Conservation (phyloP, 2,113 vertebrate genomes). For the Oxygymnocypris stewartii region DNA sequence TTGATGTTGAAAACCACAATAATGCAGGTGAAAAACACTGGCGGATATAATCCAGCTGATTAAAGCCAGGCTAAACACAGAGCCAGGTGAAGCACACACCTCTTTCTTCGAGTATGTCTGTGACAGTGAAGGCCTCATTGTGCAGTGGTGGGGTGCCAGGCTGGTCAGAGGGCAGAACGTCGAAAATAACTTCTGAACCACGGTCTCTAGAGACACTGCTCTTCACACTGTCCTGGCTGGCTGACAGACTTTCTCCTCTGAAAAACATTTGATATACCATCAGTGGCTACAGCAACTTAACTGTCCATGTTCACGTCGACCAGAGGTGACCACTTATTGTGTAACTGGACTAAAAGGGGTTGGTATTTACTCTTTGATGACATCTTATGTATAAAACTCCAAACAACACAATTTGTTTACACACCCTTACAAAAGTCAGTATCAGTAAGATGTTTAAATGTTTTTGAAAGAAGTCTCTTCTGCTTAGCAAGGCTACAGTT, state of each 20-base stretch:
- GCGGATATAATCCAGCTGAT: neutral
- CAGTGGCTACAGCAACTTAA: neutral
- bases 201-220: slow-evolving; percentile 86
- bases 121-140: slow-evolving; percentile 86
- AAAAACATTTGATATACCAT: slow-evolving; percentile 40
- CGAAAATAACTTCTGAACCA: slow-evolving; percentile 83
- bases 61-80: neutral
- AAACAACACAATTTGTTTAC: neutral
- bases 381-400: neutral
- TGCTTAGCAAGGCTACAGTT: too few relatives aligned
- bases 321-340: neutral
- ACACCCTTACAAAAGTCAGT: neutral
- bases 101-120: slow-evolving; percentile 71
- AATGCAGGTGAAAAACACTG: neutral
- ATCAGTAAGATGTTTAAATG: neutral
- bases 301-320: neutral
- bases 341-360: neutral
- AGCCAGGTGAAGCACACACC: slow-evolving; percentile 58
- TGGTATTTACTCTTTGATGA: neutral
- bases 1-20: neutral
- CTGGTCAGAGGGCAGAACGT: slow-evolving; percentile 85
- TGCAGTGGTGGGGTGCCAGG: slow-evolving; percentile 85
- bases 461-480: neutral
- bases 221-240: slow-evolving; percentile 92
- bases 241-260: slow-evolving; percentile 93